Conservation (phyloP, 2,888 invertebrate genomes). For the Digitonthophagus gazella region DNA sequence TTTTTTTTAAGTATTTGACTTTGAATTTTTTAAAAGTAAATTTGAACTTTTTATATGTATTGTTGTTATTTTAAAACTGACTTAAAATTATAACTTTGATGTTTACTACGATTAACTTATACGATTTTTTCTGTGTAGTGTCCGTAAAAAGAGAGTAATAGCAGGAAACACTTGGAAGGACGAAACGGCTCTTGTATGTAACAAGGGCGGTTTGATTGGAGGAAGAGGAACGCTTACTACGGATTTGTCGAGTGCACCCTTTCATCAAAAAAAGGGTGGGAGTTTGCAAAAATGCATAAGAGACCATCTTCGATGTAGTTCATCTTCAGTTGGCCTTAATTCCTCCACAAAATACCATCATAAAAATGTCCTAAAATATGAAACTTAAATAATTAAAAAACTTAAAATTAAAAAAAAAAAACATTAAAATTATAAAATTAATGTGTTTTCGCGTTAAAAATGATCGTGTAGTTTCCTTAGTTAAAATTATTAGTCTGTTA, state of each 20-base stretch:
- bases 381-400: too few relatives aligned
- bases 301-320: slow-evolving; percentile 24
- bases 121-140: background rate
- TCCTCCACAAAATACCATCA: background rate
- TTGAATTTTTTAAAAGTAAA: too few relatives aligned
- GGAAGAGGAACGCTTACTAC: slow-evolving; percentile 20
- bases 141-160: background rate
- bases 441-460: background rate
- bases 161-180: background rate
- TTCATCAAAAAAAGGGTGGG: slow-evolving; percentile 20
- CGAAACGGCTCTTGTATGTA: background rate
- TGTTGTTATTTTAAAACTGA: too few relatives aligned
- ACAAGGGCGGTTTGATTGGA: slow-evolving; percentile 21
- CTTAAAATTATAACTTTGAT: too few relatives aligned
- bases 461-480: background rate
- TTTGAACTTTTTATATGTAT: too few relatives aligned
- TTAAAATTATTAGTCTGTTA: slow-evolving; percentile 8
- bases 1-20: too few relatives aligned
- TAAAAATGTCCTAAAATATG: too few relatives aligned
- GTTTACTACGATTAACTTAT: too few relatives aligned
- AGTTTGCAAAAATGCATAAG: slow-evolving; percentile 29
- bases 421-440: background rate
- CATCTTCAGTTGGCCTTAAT: slow-evolving; percentile 22
- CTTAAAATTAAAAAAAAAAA: background rate
- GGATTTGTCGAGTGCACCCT: slow-evolving; percentile 20